phyloP scores from a whole-genome alignment of 1,140 invertebrate species.

The Drosophila mayri region DNA sequence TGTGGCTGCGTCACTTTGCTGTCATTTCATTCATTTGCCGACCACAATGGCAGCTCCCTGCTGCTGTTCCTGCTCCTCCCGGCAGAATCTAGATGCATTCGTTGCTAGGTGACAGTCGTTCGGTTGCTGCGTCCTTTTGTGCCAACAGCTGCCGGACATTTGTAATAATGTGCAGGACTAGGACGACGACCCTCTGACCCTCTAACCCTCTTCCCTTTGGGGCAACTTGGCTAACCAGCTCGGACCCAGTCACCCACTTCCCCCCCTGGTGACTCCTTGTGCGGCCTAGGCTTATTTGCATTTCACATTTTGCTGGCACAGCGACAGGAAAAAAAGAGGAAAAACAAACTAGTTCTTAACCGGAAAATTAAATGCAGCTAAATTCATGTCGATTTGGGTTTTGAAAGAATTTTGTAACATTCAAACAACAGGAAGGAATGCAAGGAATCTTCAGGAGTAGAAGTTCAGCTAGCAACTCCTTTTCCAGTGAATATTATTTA shows the following conservation, averaged over 20 bases:
- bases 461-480: too few species aligned
- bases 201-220: neutral
- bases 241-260: too few species aligned
- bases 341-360: slow-evolving; percentile 1
- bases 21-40: slow-evolving; percentile 65
- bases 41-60: slow-evolving; percentile 35
- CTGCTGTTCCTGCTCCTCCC: too few species aligned
- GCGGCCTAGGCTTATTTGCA: slow-evolving; percentile 68
- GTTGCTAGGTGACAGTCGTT: slow-evolving; percentile 34
- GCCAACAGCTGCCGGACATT: slow-evolving; percentile 70
- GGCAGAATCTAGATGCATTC: slow-evolving; percentile 27
- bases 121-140: slow-evolving; percentile 4
- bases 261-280: neutral
- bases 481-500: too few species aligned
- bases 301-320: slow-evolving; percentile 55
- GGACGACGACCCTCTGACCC: neutral
- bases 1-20: slow-evolving; percentile 66
- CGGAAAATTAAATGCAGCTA: slow-evolving; percentile 1
- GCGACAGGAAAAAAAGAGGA: neutral
- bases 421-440: neutral
- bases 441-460: neutral
- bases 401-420: neutral
- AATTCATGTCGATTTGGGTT: slow-evolving; percentile 2
- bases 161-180: slow-evolving; percentile 63
- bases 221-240: slow-evolving; percentile 7